Base-by-base conservation (phyloP, 2,797 vertebrate genomes). In the Gymnoscopelus braueri region DNA sequence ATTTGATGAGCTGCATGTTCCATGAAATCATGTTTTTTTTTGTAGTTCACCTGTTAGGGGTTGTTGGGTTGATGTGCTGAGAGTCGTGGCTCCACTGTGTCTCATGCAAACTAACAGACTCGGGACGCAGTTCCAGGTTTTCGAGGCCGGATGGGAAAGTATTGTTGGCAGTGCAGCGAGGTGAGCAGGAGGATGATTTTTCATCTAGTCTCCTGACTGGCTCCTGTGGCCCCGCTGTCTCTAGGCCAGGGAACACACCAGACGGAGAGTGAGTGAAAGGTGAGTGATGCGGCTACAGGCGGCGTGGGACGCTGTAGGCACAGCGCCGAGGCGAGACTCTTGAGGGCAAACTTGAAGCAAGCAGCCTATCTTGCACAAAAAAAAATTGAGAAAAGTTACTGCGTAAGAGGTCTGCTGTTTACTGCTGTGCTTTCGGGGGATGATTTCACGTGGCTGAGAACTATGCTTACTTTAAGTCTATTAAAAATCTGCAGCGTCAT, bases 1-100 rank as follows among this genome's bases (percentile, higher is more conserved):
- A 87, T 58, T 81, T 80, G 77, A 77, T 86, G 80, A 86, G 78
- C 77, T 77, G 79, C 29, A 61, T 71, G 71, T 84, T 84, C 82
- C 80, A 6, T 63, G 83, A 72, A 85, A 79, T 57, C 23, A 3
- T 0, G 49, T 70, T 80, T 85, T 85, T 85, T 83, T 87, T 44
- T 44, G 39, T 8, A 44, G 26, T 29, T 29, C 26, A 29, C 26
- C 26, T 3, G 26, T 10, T 7, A 77, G 67, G 13, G 51, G 52
- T 70, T 80, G 75, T 74, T 85, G 63, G 72, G 75, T 75, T 74
- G 67, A 72, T 55, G 65, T 50, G 71, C 72, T 74, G 72, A 60
- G 78, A 78, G 78, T 79, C 66, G 67, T 66, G 73, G 62, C 80
- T 80, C 71, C 60, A 39, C 69, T 23, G 63, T 88, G 19, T 85